These are phyloP conservation scores for Haemorhous mexicanus DNA, from an alignment of 2,113 vertebrate genomes.

Conservation along the genomic window DNA sequence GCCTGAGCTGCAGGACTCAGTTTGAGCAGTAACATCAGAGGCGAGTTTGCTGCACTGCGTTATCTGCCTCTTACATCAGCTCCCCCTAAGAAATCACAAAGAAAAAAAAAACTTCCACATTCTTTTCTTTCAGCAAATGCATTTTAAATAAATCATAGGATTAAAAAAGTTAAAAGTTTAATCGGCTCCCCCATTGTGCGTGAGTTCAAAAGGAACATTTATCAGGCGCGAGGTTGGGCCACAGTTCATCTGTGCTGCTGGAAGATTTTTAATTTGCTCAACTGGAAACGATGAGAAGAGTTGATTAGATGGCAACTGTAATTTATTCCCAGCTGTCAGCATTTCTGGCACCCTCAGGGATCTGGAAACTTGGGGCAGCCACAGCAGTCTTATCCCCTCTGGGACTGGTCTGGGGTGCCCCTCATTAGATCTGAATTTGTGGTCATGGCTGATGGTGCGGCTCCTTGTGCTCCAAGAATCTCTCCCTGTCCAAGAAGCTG, in stretches of 20 bases:
- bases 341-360: not conserved
- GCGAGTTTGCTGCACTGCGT: not conserved
- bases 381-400: not conserved
- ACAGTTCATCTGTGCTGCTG: not conserved
- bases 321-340: not conserved
- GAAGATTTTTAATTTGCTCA: slow-evolving; percentile 35
- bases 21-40: not conserved
- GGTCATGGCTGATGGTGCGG: not conserved
- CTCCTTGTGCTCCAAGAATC: not conserved
- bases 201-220: slow-evolving; percentile 19
- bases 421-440: not conserved
- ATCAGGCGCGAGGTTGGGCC: not conserved
- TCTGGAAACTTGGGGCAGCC: not conserved
- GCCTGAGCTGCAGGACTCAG: rapidly evolving
- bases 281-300: not conserved
- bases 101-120: not conserved
- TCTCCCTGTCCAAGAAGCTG: not conserved
- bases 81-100: not conserved
- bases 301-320: slow-evolving; percentile 25
- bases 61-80: not conserved
- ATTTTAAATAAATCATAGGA: slow-evolving; percentile 13
- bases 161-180: slow-evolving; percentile 13
- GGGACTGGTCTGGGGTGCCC: not conserved
- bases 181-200: not conserved
- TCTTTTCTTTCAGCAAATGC: not conserved